phyloP scores from a whole-genome alignment of 2,113 vertebrate species.

The Phoenicopterus ruber region DNA sequence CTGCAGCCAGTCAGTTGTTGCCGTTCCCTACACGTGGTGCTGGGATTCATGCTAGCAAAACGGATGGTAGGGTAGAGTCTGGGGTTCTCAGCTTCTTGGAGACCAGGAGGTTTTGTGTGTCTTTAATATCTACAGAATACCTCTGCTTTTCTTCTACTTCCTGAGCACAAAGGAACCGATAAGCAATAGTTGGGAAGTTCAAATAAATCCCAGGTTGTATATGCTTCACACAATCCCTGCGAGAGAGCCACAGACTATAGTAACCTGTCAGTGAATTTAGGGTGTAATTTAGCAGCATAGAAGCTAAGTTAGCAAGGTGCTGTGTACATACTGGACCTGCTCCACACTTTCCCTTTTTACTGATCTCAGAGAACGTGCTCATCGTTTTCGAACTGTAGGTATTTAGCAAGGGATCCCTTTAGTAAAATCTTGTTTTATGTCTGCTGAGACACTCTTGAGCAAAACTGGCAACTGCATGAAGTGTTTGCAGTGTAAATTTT shows the following conservation, averaged over 20 bases:
- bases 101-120: background rate
- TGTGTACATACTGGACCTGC: too few relatives aligned
- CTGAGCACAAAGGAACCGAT: background rate
- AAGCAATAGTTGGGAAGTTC: background rate
- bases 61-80: background rate
- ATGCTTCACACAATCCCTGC: background rate
- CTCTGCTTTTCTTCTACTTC: background rate
- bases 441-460: background rate
- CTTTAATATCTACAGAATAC: background rate
- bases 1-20: background rate
- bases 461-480: background rate
- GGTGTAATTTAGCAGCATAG: accelerated
- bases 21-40: accelerated
- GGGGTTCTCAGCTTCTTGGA: background rate
- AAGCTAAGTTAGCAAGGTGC: background rate
- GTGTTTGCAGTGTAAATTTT: background rate
- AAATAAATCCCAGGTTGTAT: background rate
- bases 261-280: background rate
- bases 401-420: slow-evolving; percentile 16
- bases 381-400: background rate
- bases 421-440: background rate
- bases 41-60: background rate
- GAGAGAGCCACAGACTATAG: background rate
- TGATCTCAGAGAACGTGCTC: background rate
- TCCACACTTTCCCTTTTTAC: background rate